A percentile compares a stretch with the other conserved stretches of the same genome.
Evolutionary conservation across 2,797 vertebrate genomes (phyloP).

Genomic region (Falco novaeseelandiae): DNA sequence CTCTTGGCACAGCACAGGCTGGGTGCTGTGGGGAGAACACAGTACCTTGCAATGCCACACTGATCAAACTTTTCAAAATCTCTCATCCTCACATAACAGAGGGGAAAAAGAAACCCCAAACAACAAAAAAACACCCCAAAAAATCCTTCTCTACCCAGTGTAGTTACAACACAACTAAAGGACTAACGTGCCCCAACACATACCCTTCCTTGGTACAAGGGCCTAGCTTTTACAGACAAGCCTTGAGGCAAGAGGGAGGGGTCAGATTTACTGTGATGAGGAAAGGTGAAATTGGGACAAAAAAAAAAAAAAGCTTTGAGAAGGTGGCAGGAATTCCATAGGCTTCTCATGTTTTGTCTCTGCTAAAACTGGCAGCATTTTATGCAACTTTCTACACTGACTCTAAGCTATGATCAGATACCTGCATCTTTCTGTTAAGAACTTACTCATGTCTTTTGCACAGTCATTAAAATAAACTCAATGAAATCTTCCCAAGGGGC

Average conservation of each 20-base stretch:
- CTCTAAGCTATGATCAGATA: neutral
- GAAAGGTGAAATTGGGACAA: neutral
- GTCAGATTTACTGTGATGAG: neutral
- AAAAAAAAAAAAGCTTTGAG: neutral
- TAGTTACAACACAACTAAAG: neutral
- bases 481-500: neutral
- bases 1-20: neutral
- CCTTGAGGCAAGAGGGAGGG: slow-evolving; percentile 8
- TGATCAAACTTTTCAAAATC: neutral
- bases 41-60: neutral
- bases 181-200: slow-evolving; percentile 4
- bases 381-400: neutral
- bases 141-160: neutral
- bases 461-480: neutral
- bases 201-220: neutral
- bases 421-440: neutral
- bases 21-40: neutral
- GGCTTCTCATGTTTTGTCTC: neutral
- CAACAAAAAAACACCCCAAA: no score
- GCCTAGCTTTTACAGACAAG: slow-evolving; percentile 21
- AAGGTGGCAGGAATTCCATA: neutral
- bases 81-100: neutral
- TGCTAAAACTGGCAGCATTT: neutral
- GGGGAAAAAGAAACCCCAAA: no score
- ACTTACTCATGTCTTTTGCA: neutral